Conservation (phyloP, 2,797 vertebrate species). For the Lerista edwardsae region DNA sequence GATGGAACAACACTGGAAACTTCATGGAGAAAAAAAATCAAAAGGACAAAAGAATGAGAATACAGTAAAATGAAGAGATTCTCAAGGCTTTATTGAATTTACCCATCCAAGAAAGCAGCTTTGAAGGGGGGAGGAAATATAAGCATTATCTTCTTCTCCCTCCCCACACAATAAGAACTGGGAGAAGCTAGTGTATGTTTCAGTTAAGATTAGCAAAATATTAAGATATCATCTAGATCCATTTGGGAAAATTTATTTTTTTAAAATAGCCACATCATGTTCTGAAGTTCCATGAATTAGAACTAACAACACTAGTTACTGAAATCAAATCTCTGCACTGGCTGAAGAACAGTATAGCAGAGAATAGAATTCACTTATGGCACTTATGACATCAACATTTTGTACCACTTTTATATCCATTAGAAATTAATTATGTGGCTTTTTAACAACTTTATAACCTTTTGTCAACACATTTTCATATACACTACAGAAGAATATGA, state of each 20-base stretch:
- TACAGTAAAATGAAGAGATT: accelerated
- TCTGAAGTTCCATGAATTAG: background rate
- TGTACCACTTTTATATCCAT: slow-evolving; percentile 12
- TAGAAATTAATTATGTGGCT: slow-evolving; percentile 38
- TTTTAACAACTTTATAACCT: slow-evolving; percentile 34
- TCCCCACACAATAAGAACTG: background rate
- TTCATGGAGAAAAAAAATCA: background rate
- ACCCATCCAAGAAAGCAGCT: background rate
- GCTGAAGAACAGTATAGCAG: slow-evolving; percentile 11
- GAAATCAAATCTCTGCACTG: background rate
- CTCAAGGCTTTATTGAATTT: background rate
- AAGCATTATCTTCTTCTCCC: background rate
- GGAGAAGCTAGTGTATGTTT: accelerated
- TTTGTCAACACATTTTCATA: slow-evolving; percentile 55
- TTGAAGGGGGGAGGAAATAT: background rate
- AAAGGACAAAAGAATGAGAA: background rate
- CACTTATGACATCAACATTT: background rate
- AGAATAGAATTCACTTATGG: background rate
- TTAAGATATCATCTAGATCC: background rate
- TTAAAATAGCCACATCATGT: background rate
- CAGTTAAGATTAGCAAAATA: background rate
- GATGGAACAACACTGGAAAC: background rate
- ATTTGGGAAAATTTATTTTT: slow-evolving; percentile 22
- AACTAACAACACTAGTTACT: slow-evolving; percentile 20
- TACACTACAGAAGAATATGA: slow-evolving; percentile 31